phyloP scores from a whole-genome alignment of 1,140 invertebrate species.

The Tyrophagus putrescentiae region DNA sequence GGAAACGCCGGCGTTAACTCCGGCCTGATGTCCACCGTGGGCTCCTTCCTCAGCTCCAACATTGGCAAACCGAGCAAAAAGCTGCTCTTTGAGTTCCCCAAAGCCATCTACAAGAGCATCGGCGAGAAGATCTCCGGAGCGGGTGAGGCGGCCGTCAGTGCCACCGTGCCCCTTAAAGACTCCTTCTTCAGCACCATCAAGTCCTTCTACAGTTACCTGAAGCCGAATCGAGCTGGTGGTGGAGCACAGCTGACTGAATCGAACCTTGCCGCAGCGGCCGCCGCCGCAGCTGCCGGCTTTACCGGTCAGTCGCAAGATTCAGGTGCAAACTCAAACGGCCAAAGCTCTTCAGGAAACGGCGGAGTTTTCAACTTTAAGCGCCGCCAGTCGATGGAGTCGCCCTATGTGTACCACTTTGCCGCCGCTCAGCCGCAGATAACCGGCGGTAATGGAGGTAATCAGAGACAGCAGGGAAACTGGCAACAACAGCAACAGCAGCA shows the following conservation, averaged over 20 bases:
- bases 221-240: constrained; percentile 2
- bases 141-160: not conserved
- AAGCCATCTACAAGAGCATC: not conserved
- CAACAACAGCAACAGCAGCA: too few relatives aligned
- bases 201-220: constrained; percentile 6
- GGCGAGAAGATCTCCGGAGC: constrained; percentile 4
- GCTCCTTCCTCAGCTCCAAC: not conserved
- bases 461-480: too few relatives aligned
- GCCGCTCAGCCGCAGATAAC: too few relatives aligned
- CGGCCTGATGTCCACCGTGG: not conserved
- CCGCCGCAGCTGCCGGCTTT: too few relatives aligned
- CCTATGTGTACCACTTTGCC: too few relatives aligned
- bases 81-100: constrained; percentile 4
- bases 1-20: not conserved
- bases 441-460: too few relatives aligned
- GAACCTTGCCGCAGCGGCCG: not conserved
- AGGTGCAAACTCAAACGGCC: too few relatives aligned
- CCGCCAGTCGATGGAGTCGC: too few relatives aligned
- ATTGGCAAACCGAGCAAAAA: not conserved
- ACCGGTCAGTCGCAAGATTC: too few relatives aligned
- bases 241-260: too few relatives aligned
- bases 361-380: too few relatives aligned
- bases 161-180: constrained; percentile 6
- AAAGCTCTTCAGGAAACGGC: too few relatives aligned
- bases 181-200: constrained; percentile 1